Evolutionary conservation across 2,888 invertebrate species (phyloP).

Genomic region (Eumacrocentrus americanus): DNA sequence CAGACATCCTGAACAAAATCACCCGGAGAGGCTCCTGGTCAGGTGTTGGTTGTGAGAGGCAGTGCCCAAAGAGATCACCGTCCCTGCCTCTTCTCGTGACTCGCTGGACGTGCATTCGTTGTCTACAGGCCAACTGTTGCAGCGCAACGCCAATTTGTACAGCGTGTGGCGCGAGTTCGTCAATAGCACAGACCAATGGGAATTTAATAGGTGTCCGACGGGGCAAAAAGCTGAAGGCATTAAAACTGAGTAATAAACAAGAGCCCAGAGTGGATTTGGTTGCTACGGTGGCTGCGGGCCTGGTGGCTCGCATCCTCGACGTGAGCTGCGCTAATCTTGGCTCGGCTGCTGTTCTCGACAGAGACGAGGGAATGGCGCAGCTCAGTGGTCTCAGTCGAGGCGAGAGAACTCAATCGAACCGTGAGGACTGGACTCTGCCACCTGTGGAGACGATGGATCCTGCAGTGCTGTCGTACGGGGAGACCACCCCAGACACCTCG

Average conservation of each 20-base stretch:
- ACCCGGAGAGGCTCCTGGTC: constrained; percentile 52
- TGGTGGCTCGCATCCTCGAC: constrained; percentile 48
- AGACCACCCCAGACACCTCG: constrained; percentile 42
- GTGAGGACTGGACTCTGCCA: constrained; percentile 56
- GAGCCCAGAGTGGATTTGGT: constrained; percentile 42
- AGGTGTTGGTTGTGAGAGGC: constrained; percentile 38
- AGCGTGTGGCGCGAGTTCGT: constrained; percentile 70
- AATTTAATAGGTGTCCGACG: constrained; percentile 55
- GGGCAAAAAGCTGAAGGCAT: constrained; percentile 52
- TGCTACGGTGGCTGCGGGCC: constrained; percentile 43
- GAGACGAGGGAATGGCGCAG: constrained; percentile 52
- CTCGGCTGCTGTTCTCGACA: constrained; percentile 39
- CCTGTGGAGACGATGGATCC: constrained; percentile 52
- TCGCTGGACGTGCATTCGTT: constrained; percentile 74
- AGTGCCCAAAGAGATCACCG: constrained; percentile 46
- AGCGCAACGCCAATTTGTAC: constrained; percentile 72
- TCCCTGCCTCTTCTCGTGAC: constrained; percentile 55
- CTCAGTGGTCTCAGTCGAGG: constrained; percentile 54
- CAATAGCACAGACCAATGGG: constrained; percentile 52
- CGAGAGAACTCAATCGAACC: constrained; percentile 45
- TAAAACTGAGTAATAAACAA: constrained; percentile 41
- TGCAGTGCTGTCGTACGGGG: constrained; percentile 39
- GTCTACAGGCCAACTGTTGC: constrained; percentile 74
- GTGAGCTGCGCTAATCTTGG: constrained; percentile 40
- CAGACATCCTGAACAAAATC: constrained; percentile 30